These are phyloP conservation scores for Anhinga anhinga DNA, from an alignment of 2,113 vertebrate genomes.

Conservation along the genomic window DNA sequence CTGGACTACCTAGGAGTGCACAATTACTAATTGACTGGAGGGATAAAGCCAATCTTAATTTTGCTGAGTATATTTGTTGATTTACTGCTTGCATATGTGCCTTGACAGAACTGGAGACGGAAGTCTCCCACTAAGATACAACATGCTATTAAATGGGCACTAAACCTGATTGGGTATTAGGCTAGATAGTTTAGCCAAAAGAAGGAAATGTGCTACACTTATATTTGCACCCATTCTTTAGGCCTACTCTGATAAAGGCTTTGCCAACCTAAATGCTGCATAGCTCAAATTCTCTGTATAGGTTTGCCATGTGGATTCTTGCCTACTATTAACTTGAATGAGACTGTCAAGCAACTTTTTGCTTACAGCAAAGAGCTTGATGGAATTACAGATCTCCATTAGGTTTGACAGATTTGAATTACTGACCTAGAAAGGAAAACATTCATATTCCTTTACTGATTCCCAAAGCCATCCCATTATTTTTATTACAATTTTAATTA, in stretches of 20 bases:
- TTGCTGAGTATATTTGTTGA: background rate
- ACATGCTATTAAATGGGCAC: background rate
- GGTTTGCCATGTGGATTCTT: background rate
- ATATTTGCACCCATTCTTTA: background rate
- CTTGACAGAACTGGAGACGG: background rate
- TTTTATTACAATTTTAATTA: background rate
- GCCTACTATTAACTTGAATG: background rate
- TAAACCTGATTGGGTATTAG: background rate
- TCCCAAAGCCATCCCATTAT: background rate
- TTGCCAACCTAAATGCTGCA: background rate
- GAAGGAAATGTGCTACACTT: background rate
- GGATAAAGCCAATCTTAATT: background rate
- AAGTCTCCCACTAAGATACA: background rate
- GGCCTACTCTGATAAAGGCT: background rate
- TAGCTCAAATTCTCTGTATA: background rate
- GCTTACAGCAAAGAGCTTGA: background rate
- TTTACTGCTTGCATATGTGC: background rate
- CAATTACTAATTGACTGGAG: background rate
- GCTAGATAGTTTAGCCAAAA: background rate
- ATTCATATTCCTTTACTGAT: background rate
- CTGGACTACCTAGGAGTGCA: background rate
- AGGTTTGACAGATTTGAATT: conserved; percentile 1
- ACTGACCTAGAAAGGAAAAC: conserved; percentile 1
- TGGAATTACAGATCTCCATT: background rate
- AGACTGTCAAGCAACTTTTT: background rate